These are phyloP conservation scores for Erythrolamprus reginae DNA, from an alignment of 2,113 vertebrate genomes.

Conservation along the genomic window DNA sequence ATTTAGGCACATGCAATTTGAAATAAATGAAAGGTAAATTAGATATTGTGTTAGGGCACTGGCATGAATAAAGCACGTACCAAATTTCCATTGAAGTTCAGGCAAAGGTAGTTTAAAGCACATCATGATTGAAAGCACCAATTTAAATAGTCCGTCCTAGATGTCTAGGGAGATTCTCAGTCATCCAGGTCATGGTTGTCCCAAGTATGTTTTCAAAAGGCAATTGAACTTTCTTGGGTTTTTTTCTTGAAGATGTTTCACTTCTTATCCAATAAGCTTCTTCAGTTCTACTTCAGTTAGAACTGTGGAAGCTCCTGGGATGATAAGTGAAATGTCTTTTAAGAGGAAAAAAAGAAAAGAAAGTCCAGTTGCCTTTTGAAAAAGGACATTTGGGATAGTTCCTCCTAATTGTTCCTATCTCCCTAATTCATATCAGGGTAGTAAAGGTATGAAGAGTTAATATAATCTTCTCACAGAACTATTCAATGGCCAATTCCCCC, in stretches of 20 bases:
- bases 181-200: not conserved
- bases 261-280: not conserved
- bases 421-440: not conserved
- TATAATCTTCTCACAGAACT: not conserved
- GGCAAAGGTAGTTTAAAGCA: not conserved
- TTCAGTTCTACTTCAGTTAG: too few species aligned
- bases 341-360: not conserved
- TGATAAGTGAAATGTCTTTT: not conserved
- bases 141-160: not conserved
- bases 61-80: not conserved
- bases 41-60: not conserved
- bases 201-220: not conserved
- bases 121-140: not conserved
- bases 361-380: not conserved
- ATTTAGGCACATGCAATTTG: rapidly evolving
- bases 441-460: too few species aligned
- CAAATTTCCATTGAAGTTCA: not conserved
- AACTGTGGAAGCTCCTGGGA: not conserved
- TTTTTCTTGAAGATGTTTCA: not conserved
- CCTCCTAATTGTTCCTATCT: not conserved
- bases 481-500: not conserved
- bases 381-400: not conserved
- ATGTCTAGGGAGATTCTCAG: not conserved
- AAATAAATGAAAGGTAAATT: not conserved
- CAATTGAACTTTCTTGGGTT: not conserved